Evolutionary conservation across 2,888 invertebrate species (phyloP).

Genomic region (Protonemura montana): DNA sequence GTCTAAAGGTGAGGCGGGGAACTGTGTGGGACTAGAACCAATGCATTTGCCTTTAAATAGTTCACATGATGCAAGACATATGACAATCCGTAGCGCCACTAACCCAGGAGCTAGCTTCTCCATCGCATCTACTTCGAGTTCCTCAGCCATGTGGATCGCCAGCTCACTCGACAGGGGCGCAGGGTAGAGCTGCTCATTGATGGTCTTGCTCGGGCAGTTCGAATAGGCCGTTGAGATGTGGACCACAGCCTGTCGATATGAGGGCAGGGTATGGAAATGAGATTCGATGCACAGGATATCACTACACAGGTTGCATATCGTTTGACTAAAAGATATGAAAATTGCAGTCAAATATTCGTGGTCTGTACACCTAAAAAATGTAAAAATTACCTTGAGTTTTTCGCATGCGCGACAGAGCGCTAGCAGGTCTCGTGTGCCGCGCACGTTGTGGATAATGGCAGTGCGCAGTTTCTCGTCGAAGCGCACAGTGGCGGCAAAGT

Average conservation of each 20-base stretch:
- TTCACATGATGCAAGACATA: not conserved
- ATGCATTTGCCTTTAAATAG: no score
- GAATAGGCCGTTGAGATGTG: slow-evolving; percentile 86
- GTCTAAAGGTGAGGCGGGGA: no score
- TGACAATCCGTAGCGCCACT: not conserved
- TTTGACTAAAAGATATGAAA: no score
- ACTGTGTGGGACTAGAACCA: no score
- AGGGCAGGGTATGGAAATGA: no score
- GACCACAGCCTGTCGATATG: slow-evolving; percentile 66
- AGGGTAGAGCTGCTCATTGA: slow-evolving; percentile 74
- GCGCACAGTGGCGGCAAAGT: slow-evolving; percentile 19
- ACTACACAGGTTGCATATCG: no score
- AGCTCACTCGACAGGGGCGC: slow-evolving; percentile 64
- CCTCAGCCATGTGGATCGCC: slow-evolving; percentile 60
- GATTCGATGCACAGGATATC: no score
- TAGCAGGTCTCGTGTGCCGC: slow-evolving; percentile 20
- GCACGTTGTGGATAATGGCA: slow-evolving; percentile 9
- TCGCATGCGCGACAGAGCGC: not conserved
- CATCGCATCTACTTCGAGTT: slow-evolving; percentile 56
- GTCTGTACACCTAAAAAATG: no score
- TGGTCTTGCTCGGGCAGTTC: slow-evolving; percentile 70
- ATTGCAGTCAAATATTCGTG: no score
- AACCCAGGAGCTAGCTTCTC: not conserved
- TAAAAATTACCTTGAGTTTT: slow-evolving; percentile 15
- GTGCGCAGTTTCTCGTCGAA: slow-evolving; percentile 32